A percentile compares a stretch with the other conserved stretches of the same genome.
Evolutionary conservation across 2,113 vertebrate genomes (phyloP).

Genomic region (Zonotrichia leucophrys): DNA sequence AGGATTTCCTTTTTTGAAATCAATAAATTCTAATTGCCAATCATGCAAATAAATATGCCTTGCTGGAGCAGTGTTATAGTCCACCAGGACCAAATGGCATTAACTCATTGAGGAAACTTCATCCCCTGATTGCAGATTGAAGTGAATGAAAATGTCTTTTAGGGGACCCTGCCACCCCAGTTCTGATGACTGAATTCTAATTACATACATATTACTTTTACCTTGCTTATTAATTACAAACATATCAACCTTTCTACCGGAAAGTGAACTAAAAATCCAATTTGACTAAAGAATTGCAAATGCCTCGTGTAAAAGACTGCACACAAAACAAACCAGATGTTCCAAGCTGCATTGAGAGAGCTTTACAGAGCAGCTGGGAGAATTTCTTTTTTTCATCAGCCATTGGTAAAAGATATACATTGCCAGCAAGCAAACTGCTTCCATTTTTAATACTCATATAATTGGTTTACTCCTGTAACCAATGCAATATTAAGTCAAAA

Average conservation of each 20-base stretch:
- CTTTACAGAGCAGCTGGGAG: conserved; percentile 69
- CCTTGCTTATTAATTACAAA: conserved; percentile 55
- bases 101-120: conserved; percentile 56
- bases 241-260: conserved; percentile 44
- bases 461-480: conserved; percentile 72
- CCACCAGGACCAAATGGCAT: background rate
- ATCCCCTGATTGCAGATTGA: background rate
- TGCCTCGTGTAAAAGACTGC: conserved; percentile 49
- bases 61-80: conserved; percentile 40
- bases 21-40: conserved; percentile 69
- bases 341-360: conserved; percentile 62
- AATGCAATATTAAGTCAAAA: conserved; percentile 49
- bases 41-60: conserved; percentile 67
- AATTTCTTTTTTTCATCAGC: conserved; percentile 64
- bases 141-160: conserved; percentile 31
- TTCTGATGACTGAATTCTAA: conserved; percentile 39
- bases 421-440: conserved; percentile 49
- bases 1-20: conserved; percentile 65
- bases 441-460: conserved; percentile 68
- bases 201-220: conserved; percentile 15
- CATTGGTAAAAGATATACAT: conserved; percentile 66
- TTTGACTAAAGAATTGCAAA: conserved; percentile 77
- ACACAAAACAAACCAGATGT: conserved; percentile 80
- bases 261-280: conserved; percentile 80
- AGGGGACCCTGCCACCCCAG: background rate